These are phyloP conservation scores for Deilephila elpenor DNA, from an alignment of 2,888 invertebrate genomes.

Conservation along the genomic window DNA sequence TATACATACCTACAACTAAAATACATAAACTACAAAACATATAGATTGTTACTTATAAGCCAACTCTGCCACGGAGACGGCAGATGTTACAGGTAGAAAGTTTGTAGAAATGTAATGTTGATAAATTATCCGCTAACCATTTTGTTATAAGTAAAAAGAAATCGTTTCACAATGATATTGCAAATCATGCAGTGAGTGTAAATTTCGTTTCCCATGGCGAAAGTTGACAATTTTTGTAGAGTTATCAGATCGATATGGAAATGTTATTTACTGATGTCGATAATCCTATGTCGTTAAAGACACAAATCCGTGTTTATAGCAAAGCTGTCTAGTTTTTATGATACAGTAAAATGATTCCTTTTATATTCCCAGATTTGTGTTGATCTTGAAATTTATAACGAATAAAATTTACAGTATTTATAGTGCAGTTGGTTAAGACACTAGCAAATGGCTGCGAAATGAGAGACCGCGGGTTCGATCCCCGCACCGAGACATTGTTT, in stretches of 20 bases:
- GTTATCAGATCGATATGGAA: constrained; percentile 4
- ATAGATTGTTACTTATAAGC: too few relatives aligned
- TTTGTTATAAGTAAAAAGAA: background rate
- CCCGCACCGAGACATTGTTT: too few relatives aligned
- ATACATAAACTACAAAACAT: too few relatives aligned
- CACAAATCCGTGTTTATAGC: background rate
- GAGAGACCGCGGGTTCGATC: too few relatives aligned
- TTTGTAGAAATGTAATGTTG: background rate
- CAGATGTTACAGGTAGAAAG: background rate
- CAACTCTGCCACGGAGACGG: too few relatives aligned
- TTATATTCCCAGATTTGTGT: background rate
- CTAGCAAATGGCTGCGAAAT: too few relatives aligned
- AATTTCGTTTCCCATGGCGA: background rate
- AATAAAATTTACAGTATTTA: too few relatives aligned
- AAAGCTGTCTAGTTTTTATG: background rate
- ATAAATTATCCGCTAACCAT: background rate
- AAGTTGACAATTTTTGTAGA: background rate
- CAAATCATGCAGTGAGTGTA: background rate
- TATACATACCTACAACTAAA: too few relatives aligned
- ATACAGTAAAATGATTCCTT: background rate
- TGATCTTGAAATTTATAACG: too few relatives aligned
- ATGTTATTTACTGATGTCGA: background rate
- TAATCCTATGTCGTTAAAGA: background rate
- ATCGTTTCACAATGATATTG: background rate
- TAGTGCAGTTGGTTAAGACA: too few relatives aligned